Base-by-base conservation (phyloP, 2,888 invertebrate genomes). In the Fragum fragum region DNA sequence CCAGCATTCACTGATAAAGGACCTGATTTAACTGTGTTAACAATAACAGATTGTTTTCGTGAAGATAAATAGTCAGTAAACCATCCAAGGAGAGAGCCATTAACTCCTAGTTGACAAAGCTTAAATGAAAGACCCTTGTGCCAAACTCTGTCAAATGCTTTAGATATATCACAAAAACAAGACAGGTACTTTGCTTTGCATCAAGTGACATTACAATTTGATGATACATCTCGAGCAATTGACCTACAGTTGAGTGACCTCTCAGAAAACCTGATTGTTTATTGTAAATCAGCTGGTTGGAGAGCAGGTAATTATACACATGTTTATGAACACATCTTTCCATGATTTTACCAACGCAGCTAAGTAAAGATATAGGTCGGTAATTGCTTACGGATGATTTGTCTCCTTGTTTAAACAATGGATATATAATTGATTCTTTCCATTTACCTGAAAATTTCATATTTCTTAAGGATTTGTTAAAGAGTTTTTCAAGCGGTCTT, bases 111-210 rank as follows among this genome's bases (percentile, higher is more conserved):
- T 55, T 72, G 57, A 53, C 77, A 52, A 9, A 87, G 23, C 70
- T 85, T 87, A 26, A 75, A 76, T 16, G 81, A 16, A 14, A 82
- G 59, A 3, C 77, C 78, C 47, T 29, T 57, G 61, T 82, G 74
- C 81, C 83, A 83, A 9, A 86, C 79, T 18, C 81, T 32, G 63
- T 83, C 86, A 70, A 83, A 83, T 0, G 81, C 81, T 70, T 81
- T 83, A 16, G 76, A 75, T 32, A 79, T 70, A 61, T 81, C 76
- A 81, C 73, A 81, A 53, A 81, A 86, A 83, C 74, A 18, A 81
- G 36, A 83, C 76, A 23, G 78, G 57, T 36, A 28, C 53, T 21
- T 57, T n/a, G 29, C 29, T 57, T 71, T 9, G 55, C 21, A n/a
- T 71, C 53, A 70, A 79, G 61, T 1, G 76, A 36, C 42, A 63